These are phyloP conservation scores for Nycticebus coucang DNA, from an alignment of 2,113 vertebrate species.

Conservation along the genomic window DNA sequence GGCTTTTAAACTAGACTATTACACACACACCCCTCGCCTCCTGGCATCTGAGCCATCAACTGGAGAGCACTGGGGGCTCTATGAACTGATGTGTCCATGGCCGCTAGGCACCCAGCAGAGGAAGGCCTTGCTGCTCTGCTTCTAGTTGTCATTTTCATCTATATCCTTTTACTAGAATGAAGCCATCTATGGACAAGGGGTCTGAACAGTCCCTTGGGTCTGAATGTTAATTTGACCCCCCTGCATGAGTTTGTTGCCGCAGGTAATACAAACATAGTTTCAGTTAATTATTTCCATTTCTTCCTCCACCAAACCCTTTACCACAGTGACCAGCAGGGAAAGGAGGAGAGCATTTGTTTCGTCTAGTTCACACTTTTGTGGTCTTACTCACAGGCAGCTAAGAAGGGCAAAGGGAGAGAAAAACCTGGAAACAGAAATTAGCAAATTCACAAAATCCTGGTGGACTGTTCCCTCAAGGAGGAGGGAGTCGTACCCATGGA, in stretches of 20 bases:
- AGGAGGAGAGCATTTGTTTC: neutral
- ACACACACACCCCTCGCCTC: neutral
- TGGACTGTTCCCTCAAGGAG: neutral
- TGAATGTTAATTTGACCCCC: slow-evolving; percentile 3
- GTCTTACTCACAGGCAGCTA: neutral
- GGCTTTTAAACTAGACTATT: neutral
- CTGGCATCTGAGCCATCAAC: neutral
- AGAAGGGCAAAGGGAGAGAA: neutral
- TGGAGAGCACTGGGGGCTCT: neutral
- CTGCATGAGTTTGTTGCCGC: neutral
- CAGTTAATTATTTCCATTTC: slow-evolving; percentile 48
- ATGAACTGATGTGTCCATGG: neutral
- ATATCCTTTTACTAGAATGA: neutral
- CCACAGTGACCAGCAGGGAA: neutral
- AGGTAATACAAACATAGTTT: slow-evolving; percentile 42
- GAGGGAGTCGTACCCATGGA: neutral
- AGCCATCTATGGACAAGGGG: neutral
- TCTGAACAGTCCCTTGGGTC: neutral
- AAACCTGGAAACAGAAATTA: slow-evolving; percentile 26
- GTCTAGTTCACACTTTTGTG: neutral
- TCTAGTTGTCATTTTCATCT: neutral
- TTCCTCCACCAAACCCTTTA: slow-evolving; percentile 10
- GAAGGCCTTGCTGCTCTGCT: neutral
- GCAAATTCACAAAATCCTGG: slow-evolving; percentile 8
- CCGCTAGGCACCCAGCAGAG: neutral